These are phyloP conservation scores for Epinephelus cyanopodus DNA, from an alignment of 2,113 vertebrate genomes.

Conservation along the genomic window DNA sequence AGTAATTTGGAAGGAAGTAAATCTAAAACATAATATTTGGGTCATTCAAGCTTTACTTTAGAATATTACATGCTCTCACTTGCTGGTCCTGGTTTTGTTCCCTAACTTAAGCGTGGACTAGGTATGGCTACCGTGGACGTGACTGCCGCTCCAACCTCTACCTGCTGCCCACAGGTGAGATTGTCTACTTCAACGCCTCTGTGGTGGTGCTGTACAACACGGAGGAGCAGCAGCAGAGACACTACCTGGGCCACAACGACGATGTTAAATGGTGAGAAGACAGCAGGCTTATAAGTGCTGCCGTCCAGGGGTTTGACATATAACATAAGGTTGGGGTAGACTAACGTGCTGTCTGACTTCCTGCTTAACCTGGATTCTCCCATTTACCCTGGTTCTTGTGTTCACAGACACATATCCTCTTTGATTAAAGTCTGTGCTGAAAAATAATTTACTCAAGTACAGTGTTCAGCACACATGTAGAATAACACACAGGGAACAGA, in stretches of 20 bases:
- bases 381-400: background rate
- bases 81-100: conserved; percentile 20
- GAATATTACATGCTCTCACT: too few relatives aligned
- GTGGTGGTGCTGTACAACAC: conserved; percentile 92
- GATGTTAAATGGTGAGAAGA: conserved; percentile 92
- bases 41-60: background rate
- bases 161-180: conserved; percentile 93
- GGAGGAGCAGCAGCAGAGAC: conserved; percentile 91
- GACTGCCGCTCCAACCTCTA: conserved; percentile 93
- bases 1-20: too few relatives aligned
- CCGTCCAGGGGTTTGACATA: background rate
- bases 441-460: background rate
- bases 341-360: background rate
- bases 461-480: background rate
- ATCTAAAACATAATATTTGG: background rate
- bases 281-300: too few relatives aligned
- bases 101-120: conserved; percentile 71
- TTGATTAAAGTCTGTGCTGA: background rate
- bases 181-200: conserved; percentile 92
- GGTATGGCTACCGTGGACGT: conserved; percentile 92
- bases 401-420: background rate
- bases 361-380: background rate
- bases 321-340: background rate
- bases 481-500: background rate
- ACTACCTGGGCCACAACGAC: conserved; percentile 94